These are phyloP conservation scores for Uria aalge DNA, from an alignment of 2,113 vertebrate genomes.

Conservation along the genomic window DNA sequence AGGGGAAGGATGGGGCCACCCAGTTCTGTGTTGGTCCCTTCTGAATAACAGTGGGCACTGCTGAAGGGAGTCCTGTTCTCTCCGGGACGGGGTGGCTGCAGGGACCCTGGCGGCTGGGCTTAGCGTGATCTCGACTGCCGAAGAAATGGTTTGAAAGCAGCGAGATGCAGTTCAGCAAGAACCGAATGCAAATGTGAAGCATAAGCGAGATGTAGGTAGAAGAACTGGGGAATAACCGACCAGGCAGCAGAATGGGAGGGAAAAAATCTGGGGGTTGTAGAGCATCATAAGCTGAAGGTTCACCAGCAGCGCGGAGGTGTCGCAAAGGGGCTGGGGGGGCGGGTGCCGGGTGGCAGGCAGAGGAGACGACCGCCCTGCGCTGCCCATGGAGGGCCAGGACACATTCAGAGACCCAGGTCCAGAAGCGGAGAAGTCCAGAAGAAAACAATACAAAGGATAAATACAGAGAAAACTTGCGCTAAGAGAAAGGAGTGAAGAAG, in stretches of 20 bases:
- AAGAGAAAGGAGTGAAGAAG: neutral
- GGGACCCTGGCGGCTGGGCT: neutral
- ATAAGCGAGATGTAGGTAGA: neutral
- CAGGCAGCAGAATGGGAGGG: neutral
- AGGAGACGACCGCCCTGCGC: neutral
- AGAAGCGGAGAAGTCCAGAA: neutral
- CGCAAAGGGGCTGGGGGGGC: neutral
- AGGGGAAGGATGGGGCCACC: neutral
- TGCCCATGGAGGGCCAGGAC: neutral
- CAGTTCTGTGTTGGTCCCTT: neutral
- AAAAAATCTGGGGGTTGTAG: constrained; percentile 7
- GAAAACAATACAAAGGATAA: neutral
- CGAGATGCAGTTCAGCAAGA: constrained; percentile 5
- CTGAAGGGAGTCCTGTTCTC: neutral
- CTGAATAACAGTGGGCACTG: neutral
- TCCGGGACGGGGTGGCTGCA: neutral
- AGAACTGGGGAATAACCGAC: neutral
- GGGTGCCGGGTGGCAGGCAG: neutral
- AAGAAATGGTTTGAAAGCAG: neutral
- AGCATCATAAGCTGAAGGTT: neutral
- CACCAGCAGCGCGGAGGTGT: neutral
- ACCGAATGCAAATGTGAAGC: constrained; percentile 25
- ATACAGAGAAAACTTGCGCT: neutral
- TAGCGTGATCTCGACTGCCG: accelerated
- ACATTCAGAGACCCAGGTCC: neutral